phyloP scores from a whole-genome alignment of 53 echinoderm and acorn worm species.

The Apostichopus leukothele region DNA sequence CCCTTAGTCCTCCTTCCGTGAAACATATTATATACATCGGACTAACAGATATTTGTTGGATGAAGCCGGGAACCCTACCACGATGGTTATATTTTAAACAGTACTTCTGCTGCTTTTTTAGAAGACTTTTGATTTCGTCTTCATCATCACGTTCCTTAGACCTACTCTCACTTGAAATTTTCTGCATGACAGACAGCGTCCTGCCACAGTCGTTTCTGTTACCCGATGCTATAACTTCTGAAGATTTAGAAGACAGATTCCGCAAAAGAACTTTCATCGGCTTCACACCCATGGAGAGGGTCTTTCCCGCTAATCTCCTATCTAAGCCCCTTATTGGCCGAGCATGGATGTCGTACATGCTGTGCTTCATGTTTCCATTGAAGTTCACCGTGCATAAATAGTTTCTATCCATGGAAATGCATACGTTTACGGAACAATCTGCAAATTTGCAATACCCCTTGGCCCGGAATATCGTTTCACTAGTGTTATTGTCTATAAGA shows the following conservation, averaged over 20 bases:
- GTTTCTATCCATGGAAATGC: neutral
- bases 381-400: neutral
- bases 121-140: neutral
- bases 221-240: neutral
- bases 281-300: conserved; percentile 8
- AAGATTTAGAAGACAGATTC: neutral
- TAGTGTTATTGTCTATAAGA: neutral
- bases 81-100: neutral
- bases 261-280: neutral
- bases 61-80: neutral
- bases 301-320: neutral
- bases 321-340: conserved; percentile 12
- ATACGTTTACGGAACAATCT: neutral
- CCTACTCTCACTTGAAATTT: conserved; percentile 17
- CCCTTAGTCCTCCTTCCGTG: conserved; percentile 17
- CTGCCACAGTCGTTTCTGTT: conserved; percentile 8
- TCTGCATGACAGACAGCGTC: neutral
- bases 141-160: neutral
- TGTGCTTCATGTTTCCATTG: neutral
- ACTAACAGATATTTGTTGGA: conserved; percentile 12
- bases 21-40: conserved; percentile 16
- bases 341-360: neutral
- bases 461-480: neutral
- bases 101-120: too few species aligned
- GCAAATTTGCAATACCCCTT: too few species aligned